These are phyloP conservation scores for Oreortyx pictus DNA, from an alignment of 2,797 vertebrate genomes.

Conservation along the genomic window DNA sequence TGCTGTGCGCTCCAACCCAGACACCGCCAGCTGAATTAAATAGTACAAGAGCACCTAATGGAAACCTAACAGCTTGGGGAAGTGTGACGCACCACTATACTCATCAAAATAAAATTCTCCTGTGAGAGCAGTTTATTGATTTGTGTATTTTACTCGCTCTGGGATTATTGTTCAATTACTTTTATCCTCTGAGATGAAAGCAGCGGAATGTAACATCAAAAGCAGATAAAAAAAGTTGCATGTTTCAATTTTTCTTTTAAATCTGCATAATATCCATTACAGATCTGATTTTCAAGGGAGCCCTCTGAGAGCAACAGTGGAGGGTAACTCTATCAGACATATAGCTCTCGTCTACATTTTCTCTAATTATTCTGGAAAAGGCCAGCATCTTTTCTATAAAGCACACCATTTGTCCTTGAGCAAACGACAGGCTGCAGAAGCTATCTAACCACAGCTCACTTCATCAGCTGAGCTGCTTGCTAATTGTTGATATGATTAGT, in stretches of 20 bases:
- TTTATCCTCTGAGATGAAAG: conserved; percentile 71
- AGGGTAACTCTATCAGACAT: conserved; percentile 33
- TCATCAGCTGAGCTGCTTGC: neutral
- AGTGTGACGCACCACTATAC: neutral
- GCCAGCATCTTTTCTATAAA: neutral
- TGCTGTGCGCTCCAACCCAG: neutral
- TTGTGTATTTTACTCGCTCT: conserved; percentile 62
- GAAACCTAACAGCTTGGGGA: neutral
- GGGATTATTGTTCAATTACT: conserved; percentile 74
- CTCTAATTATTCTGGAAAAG: conserved; percentile 36
- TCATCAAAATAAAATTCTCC: conserved; percentile 48
- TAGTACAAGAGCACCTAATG: neutral
- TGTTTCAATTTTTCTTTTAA: conserved; percentile 47
- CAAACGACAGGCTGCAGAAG: conserved; percentile 19
- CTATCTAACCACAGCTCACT: neutral
- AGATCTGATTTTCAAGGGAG: conserved; percentile 2
- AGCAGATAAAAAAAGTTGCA: conserved; percentile 47
- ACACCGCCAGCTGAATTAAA: neutral
- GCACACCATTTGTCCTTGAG: conserved; percentile 32
- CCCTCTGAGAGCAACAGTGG: neutral
- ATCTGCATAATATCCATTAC: conserved; percentile 50
- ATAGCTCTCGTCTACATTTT: conserved; percentile 9
- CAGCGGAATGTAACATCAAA: conserved; percentile 64
- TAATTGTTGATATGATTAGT: conserved; percentile 54
- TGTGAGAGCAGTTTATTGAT: conserved; percentile 68